A percentile compares a stretch with the other conserved stretches of the same genome.
Conservation (phyloP, 2,888 invertebrate species). For the Drosophila borealis region DNA sequence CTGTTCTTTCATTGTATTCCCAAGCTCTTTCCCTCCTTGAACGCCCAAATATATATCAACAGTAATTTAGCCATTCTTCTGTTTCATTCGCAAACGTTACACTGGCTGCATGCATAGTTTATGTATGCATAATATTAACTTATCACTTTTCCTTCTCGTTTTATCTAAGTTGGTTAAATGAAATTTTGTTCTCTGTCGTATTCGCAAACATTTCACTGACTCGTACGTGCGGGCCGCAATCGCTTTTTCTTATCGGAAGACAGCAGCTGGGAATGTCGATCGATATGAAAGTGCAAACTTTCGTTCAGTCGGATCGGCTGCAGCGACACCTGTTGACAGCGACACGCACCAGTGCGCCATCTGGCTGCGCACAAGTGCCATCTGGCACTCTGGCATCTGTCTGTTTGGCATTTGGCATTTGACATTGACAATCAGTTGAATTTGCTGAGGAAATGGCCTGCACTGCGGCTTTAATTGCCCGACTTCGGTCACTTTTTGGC, state of each 20-base stretch:
- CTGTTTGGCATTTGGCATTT: slow-evolving; percentile 30
- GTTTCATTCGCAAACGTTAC: neutral
- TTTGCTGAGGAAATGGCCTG: slow-evolving; percentile 63
- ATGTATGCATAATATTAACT: neutral
- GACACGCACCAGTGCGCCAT: slow-evolving; percentile 18
- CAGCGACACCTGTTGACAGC: slow-evolving; percentile 13
- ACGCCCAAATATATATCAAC: no score
- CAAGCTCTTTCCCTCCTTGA: no score
- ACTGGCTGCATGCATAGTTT: neutral
- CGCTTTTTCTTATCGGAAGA: slow-evolving; percentile 8
- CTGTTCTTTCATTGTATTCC: no score
- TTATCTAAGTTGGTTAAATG: neutral
- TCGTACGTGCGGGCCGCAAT: slow-evolving; percentile 4
- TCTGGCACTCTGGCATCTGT: slow-evolving; percentile 14
- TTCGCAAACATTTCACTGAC: slow-evolving; percentile 2
- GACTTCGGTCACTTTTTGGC: slow-evolving; percentile 30
- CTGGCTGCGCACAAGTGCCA: slow-evolving; percentile 8
- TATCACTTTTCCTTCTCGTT: neutral
- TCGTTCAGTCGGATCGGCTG: neutral
- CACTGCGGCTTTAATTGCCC: slow-evolving; percentile 70
- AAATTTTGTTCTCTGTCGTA: neutral
- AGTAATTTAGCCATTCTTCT: no score
- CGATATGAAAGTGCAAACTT: slow-evolving; percentile 9
- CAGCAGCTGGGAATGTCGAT: slow-evolving; percentile 9
- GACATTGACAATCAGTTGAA: slow-evolving; percentile 71